These are phyloP conservation scores for Thaleichthys pacificus DNA, from an alignment of 2,797 vertebrate species.

Conservation along the genomic window DNA sequence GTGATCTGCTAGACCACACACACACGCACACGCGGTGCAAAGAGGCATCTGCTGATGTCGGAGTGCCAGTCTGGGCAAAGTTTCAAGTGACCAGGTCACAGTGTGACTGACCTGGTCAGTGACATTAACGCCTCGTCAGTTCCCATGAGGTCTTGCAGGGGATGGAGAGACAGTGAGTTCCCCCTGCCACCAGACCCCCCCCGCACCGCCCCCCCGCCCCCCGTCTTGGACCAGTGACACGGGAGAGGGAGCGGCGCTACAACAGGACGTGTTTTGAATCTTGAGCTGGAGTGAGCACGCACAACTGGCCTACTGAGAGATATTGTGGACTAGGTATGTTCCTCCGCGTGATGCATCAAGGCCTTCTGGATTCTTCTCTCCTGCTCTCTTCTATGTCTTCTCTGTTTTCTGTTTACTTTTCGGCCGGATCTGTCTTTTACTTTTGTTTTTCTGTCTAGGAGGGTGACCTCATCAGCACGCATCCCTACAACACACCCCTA, in stretches of 20 bases:
- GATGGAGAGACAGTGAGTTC: constrained; percentile 25
- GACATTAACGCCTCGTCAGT: constrained; percentile 28
- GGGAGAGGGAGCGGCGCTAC: constrained; percentile 15
- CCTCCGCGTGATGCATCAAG: constrained; percentile 53
- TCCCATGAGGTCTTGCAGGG: constrained; percentile 60
- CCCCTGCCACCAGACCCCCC: constrained; percentile 37
- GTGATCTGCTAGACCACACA: constrained; percentile 30
- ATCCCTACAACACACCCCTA: constrained; percentile 8
- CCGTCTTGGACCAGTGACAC: constrained; percentile 26
- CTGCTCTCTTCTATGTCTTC: constrained; percentile 42
- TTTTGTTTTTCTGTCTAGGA: constrained; percentile 27
- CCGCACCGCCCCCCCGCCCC: constrained; percentile 1
- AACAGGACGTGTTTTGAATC: constrained; percentile 37
- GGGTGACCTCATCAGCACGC: constrained; percentile 31
- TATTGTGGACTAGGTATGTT: constrained; percentile 44
- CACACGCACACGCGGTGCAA: constrained; percentile 10
- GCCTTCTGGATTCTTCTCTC: constrained; percentile 51
- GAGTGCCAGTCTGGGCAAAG: not conserved
- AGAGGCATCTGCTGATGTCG: constrained; percentile 6
- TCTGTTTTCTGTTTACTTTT: constrained; percentile 44
- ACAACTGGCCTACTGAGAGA: constrained; percentile 46
- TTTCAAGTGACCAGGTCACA: not conserved
- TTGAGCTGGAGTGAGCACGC: constrained; percentile 26
- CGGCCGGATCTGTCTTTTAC: constrained; percentile 42
- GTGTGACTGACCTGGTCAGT: not conserved